Evolutionary conservation across 2,113 vertebrate species (phyloP), one percentile per base, ranked within the genome.

Genomic region (Cavia porcellus): DNA sequence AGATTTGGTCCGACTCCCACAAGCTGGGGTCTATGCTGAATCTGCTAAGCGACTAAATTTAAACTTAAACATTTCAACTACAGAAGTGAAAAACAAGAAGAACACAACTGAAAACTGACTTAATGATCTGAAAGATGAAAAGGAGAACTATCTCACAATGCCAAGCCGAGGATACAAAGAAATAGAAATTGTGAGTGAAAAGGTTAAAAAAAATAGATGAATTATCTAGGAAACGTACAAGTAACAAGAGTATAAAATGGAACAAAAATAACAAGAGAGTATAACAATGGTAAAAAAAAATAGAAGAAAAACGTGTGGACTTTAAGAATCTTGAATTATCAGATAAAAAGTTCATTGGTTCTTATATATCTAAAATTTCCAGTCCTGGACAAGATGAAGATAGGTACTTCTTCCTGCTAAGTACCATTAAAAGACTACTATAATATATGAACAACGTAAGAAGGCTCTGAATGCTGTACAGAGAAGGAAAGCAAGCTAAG

Each of bases 21-120:
- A 42, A 52, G 50, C 19, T 89, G 5, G 1, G 3, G 85, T 96
- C 89, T 92, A 32, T 50, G 90, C 50, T 88, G 66, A 70, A 61
- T 72, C 61, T 94, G 5, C 12, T 50, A 47, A 83, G 38, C 38
- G 59, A 74, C 57, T 47, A 3, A 22, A 50, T 14, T 93, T 77
- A 79, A 92, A 94, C n/a, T 42, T 64, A 14, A 97, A 92, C 81
- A 66, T 68, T 95, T 84, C 30, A 42, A 45, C 66, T 70, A 28
- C 92, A 42, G 64, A 96, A 89, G 38, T 79, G 61, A 96, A 96
- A 89, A 92, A 77, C 35, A 62, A 62, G 97, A 86, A 61, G 22
- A 84, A 72, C 45, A 61, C 38, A 35, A 80, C 64, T 61, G 35
- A 88, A 90, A 92, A 96, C 20, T 66, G 68, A 96, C 68, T 66